A percentile compares a stretch with the other conserved stretches of the same genome.
phyloP scores from a whole-genome alignment of 2,113 vertebrate genomes.

The Psophia crepitans region DNA sequence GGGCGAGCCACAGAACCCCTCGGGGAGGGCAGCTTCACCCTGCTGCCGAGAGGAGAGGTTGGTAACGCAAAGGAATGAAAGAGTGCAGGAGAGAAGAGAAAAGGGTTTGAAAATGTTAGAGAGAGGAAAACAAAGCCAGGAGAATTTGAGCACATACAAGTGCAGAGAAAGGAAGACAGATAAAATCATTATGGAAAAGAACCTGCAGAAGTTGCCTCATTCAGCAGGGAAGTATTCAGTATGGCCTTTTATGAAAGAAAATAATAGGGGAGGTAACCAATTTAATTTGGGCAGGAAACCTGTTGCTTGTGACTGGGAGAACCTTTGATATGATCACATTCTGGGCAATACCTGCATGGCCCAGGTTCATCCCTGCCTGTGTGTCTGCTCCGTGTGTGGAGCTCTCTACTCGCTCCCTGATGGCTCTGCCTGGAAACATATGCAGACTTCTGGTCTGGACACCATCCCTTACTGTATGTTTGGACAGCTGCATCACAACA shows the following conservation, averaged over 20 bases:
- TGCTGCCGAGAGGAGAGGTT: rapidly evolving
- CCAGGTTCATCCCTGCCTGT: neutral
- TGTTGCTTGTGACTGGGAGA: neutral
- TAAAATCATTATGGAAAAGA: neutral
- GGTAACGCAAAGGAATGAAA: neutral
- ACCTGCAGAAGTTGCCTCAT: neutral
- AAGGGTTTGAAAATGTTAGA: neutral
- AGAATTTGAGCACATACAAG: neutral
- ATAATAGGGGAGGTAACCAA: neutral
- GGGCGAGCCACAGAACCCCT: neutral
- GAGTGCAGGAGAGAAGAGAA: neutral
- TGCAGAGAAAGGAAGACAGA: neutral
- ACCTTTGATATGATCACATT: neutral
- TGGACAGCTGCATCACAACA: neutral
- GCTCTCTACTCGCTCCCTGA: neutral
- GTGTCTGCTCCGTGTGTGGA: neutral
- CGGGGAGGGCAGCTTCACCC: neutral
- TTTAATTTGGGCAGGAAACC: neutral
- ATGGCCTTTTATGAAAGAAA: neutral
- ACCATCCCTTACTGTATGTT: neutral
- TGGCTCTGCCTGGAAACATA: neutral
- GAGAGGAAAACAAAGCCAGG: neutral
- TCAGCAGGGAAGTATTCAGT: neutral
- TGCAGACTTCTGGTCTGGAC: neutral
- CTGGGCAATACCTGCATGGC: rapidly evolving